These are phyloP conservation scores for Scartelaos histophorus DNA, from an alignment of 2,113 vertebrate genomes.

Conservation along the genomic window DNA sequence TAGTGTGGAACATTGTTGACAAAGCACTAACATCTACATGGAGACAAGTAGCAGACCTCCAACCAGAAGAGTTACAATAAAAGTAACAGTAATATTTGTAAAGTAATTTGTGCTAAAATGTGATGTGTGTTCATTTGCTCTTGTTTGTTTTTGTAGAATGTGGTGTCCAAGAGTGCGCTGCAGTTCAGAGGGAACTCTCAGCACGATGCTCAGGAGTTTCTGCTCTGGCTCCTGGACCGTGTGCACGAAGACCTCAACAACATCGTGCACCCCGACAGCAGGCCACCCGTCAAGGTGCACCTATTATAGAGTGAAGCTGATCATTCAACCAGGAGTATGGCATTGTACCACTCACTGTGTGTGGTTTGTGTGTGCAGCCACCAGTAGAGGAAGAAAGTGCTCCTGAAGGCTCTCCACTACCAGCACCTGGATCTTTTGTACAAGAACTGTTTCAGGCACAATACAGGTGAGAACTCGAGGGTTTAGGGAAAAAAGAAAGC, in stretches of 20 bases:
- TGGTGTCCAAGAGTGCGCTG: conserved; percentile 92
- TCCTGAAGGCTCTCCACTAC: conserved; percentile 88
- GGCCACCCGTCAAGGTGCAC: conserved; percentile 84
- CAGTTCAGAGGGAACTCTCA: conserved; percentile 96
- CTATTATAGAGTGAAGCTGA: not conserved
- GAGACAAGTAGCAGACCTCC: no score
- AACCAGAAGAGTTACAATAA: no score
- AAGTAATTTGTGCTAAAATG: not conserved
- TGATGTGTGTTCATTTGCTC: not conserved
- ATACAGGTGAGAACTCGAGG: conserved; percentile 83
- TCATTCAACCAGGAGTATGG: no score
- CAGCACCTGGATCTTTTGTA: conserved; percentile 91
- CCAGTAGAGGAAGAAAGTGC: conserved; percentile 84
- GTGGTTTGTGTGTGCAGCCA: conserved; percentile 71
- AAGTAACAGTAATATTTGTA: no score
- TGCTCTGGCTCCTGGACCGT: conserved; percentile 96
- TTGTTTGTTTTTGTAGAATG: conserved; percentile 77
- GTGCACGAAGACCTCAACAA: conserved; percentile 97
- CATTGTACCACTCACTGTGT: no score
- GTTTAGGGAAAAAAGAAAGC: not conserved
- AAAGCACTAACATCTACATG: no score
- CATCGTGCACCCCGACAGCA: conserved; percentile 76
- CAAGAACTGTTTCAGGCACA: conserved; percentile 99
- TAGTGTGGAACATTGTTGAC: no score
- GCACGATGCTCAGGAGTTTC: conserved; percentile 97